Evolutionary conservation across 2,888 invertebrate genomes (phyloP), one percentile per base, ranked within the genome.

Genomic region (Steinernema carpocapsae): DNA sequence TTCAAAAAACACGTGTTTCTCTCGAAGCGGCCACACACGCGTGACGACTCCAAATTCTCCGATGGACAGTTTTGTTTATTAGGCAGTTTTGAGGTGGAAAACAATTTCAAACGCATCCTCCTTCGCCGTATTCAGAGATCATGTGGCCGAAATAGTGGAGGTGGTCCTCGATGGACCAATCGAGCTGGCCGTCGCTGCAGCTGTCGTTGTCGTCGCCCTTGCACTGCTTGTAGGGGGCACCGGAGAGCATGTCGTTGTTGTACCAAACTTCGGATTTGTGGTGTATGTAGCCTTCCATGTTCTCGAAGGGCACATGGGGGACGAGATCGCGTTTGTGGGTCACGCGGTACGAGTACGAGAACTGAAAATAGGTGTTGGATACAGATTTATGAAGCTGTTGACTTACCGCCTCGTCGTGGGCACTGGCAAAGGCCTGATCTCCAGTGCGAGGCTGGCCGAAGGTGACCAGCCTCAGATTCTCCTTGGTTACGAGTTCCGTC

Each of bases 391-490:
- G 37, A 37, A 10, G 10, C 37, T 37, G 37, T 3, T 3, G 10
- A 37, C 37, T 37, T 6, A 37, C 37, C 37, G 37, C 37, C 12
- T 7, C 32, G 72, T 82, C 82, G 59, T 82, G 80, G 1, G 78
- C 79, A 24, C 73, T 74, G 14, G 84, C 82, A 48, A 74, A 84
- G 12, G 71, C 74, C 22, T 74, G 74, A 72, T 82, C 78, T 43
- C 85, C 85, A 6, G 83, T 83, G 42, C 84, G 74, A 22, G 84
- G 84, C 73, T 84, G 83, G 17, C 84, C 84, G 64, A 81, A 82
- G 14, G 84, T 85, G 59, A 81, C 73, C 52, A 84, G 70, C 72
- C 79, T 79, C 22, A 84, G 29, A 14, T 43, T 52, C 12, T 19
- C 70, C 75, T 76, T 74, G 43, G 77, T 76, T 37, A 74, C 76